phyloP scores from a whole-genome alignment of 1,140 invertebrate genomes.

The Drosophila simulans region DNA sequence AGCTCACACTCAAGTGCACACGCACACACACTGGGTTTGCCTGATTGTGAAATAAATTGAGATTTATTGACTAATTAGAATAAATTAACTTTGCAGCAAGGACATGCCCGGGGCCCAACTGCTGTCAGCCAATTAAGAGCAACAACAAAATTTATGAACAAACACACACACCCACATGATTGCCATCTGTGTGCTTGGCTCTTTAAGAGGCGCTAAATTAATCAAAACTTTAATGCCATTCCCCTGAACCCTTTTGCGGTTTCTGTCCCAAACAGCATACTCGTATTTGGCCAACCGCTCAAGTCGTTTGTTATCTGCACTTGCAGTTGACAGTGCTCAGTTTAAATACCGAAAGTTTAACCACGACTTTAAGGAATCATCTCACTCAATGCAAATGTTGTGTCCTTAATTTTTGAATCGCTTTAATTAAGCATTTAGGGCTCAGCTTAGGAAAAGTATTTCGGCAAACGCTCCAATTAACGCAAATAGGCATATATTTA shows the following conservation, averaged over 20 bases:
- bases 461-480: not conserved
- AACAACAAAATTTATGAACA: slow-evolving; percentile 50
- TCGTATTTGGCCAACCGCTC: slow-evolving; percentile 13
- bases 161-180: slow-evolving; percentile 12
- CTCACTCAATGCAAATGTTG: too few relatives aligned
- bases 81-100: slow-evolving; percentile 70
- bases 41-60: slow-evolving; percentile 72
- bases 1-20: slow-evolving; percentile 18
- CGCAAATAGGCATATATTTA: not conserved
- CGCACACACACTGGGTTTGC: slow-evolving; percentile 15
- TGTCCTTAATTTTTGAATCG: too few relatives aligned
- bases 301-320: slow-evolving; percentile 40
- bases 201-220: slow-evolving; percentile 39
- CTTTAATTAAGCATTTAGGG: not conserved
- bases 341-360: not conserved
- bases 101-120: slow-evolving; percentile 49
- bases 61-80: slow-evolving; percentile 84
- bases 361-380: not conserved
- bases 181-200: slow-evolving; percentile 8
- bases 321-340: slow-evolving; percentile 29
- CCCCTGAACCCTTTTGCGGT: slow-evolving; percentile 15
- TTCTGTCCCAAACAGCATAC: slow-evolving; percentile 10
- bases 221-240: slow-evolving; percentile 25
- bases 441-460: not conserved
- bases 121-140: slow-evolving; percentile 52